phyloP scores from a whole-genome alignment of 2,888 invertebrate species.

The Leptarthrus brevirostris region DNA sequence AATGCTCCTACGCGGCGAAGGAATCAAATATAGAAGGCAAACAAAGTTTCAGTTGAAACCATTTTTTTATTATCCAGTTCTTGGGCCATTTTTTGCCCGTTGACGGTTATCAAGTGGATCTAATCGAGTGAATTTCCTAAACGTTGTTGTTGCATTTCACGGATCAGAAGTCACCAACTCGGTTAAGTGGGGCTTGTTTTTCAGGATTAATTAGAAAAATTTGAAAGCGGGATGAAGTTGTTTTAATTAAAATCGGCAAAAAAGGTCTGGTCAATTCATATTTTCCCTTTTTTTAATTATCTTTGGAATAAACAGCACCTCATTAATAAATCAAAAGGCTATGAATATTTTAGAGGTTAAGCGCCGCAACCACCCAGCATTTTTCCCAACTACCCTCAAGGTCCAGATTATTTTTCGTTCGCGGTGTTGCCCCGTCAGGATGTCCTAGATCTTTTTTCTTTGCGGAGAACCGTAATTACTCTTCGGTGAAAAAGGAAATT shows the following conservation, averaged over 20 bases:
- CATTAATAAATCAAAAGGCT: constrained; percentile 53
- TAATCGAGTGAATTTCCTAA: not conserved
- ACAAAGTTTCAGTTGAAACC: no score
- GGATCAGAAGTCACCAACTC: not conserved
- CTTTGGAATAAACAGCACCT: constrained; percentile 50
- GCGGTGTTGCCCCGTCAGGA: constrained; percentile 27
- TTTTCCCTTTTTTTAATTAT: constrained; percentile 51
- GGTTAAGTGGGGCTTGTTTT: not conserved
- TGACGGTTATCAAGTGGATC: not conserved
- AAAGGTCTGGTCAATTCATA: constrained; percentile 44
- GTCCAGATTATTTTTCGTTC: constrained; percentile 40
- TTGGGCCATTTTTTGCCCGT: no score
- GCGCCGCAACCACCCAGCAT: constrained; percentile 24
- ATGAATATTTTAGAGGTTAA: constrained; percentile 49
- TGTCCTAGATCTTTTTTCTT: constrained; percentile 42
- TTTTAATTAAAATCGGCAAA: constrained; percentile 35
- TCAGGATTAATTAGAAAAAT: constrained; percentile 44
- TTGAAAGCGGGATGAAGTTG: constrained; percentile 31
- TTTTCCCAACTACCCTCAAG: constrained; percentile 45
- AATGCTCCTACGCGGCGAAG: no score
- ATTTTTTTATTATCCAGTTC: no score
- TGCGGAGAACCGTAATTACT: constrained; percentile 52
- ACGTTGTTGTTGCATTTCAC: not conserved
- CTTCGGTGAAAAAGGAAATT: constrained; percentile 52
- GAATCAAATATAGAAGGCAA: no score